Percentiles rank a stretch among this genome's conserved stretches.
Evolutionary conservation across 1,140 invertebrate genomes (phyloP).

Genomic region (Drosophila ercepeae): DNA sequence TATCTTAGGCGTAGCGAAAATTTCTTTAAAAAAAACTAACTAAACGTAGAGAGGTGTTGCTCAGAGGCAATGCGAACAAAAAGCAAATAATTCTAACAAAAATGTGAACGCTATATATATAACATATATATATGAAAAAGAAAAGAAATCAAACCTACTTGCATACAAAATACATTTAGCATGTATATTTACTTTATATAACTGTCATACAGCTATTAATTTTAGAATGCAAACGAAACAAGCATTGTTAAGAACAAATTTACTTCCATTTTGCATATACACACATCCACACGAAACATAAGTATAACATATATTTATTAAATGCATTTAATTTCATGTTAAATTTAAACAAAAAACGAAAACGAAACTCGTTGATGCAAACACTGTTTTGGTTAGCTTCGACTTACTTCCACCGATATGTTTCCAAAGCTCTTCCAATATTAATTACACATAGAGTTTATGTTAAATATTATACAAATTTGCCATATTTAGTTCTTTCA

Average conservation of each 20-base stretch:
- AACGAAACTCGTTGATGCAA: slow-evolving; percentile 48
- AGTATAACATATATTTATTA: slow-evolving; percentile 67
- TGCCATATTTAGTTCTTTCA: slow-evolving; percentile 66
- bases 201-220: slow-evolving; percentile 75
- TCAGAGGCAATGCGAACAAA: slow-evolving; percentile 17
- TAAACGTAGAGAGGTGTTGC: slow-evolving; percentile 28
- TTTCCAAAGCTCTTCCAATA: slow-evolving; percentile 82
- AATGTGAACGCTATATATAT: slow-evolving; percentile 55
- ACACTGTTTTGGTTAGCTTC: slow-evolving; percentile 67
- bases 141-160: slow-evolving; percentile 3
- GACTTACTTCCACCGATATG: slow-evolving; percentile 78
- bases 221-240: slow-evolving; percentile 55
- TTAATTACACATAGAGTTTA: slow-evolving; percentile 46
- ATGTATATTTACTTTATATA: slow-evolving; percentile 60
- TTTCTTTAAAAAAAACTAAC: slow-evolving; percentile 26
- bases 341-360: slow-evolving; percentile 54
- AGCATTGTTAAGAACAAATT: slow-evolving; percentile 79
- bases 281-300: slow-evolving; percentile 36
- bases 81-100: slow-evolving; percentile 64
- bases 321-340: slow-evolving; percentile 82
- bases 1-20: slow-evolving; percentile 45
- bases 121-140: slow-evolving; percentile 25
- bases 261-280: slow-evolving; percentile 73
- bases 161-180: slow-evolving; percentile 18
- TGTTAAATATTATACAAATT: slow-evolving; percentile 53